A percentile compares a stretch with the other conserved stretches of the same genome.
Conservation (phyloP, 2,797 vertebrate genomes). For the Chlorospingus flavigularis region DNA sequence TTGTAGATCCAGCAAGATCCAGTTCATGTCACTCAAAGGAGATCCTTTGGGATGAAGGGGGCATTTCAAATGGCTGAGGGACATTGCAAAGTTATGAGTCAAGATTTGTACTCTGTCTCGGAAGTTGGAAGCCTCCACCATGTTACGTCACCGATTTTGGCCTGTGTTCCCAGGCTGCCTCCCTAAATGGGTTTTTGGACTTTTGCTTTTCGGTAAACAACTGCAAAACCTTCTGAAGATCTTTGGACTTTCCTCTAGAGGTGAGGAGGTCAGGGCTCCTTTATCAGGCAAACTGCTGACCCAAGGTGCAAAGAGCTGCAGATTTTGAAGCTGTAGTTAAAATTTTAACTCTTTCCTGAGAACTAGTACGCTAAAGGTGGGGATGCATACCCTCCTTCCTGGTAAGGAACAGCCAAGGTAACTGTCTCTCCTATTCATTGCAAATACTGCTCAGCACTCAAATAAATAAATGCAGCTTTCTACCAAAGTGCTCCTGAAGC, state of each 20-base stretch:
- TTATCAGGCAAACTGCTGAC: constrained; percentile 2
- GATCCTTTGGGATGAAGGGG: background rate
- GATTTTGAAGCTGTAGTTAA: background rate
- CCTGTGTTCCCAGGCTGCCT: background rate
- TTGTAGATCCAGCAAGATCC: background rate
- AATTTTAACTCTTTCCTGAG: background rate
- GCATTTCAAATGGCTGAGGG: background rate
- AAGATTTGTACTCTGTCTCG: background rate
- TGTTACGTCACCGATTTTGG: background rate
- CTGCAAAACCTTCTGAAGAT: background rate
- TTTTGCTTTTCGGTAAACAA: background rate
- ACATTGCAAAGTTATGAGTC: background rate
- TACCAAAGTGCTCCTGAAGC: background rate
- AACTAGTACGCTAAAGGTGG: background rate
- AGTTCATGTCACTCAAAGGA: background rate
- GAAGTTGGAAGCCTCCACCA: background rate
- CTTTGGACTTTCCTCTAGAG: constrained; percentile 26
- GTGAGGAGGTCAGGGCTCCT: background rate
- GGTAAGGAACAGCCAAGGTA: background rate
- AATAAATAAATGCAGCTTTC: background rate
- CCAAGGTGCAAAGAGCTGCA: background rate
- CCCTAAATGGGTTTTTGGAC: background rate
- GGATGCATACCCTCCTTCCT: background rate
- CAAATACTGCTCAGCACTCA: background rate
- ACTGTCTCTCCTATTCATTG: fast-evolving